A percentile compares a stretch with the other conserved stretches of the same genome.
These are phyloP conservation scores for Sakesphorus luctuosus DNA, from an alignment of 2,113 vertebrate species.

Conservation along the genomic window DNA sequence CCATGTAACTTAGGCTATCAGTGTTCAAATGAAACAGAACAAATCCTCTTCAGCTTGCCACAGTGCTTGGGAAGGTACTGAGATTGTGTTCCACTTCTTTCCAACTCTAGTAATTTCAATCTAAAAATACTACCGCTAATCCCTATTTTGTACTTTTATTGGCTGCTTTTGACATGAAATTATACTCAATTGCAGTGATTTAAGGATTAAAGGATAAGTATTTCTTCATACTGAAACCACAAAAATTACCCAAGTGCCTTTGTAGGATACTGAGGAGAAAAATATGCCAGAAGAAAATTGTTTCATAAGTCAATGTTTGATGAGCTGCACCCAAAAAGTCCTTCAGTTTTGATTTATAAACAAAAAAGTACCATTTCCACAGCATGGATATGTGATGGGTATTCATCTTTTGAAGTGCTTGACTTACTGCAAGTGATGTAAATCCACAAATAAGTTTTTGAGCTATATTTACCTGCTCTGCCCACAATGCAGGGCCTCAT, in stretches of 20 bases:
- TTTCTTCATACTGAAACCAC: background rate
- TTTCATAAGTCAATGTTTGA: background rate
- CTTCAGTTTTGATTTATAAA: conserved; percentile 5
- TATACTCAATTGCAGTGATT: conserved; percentile 6
- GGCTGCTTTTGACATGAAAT: background rate
- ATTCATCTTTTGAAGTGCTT: background rate
- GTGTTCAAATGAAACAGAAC: conserved; percentile 10
- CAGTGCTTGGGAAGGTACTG: background rate
- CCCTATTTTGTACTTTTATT: conserved; percentile 29
- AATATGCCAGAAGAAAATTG: conserved; percentile 8
- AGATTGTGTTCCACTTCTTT: background rate
- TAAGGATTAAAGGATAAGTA: conserved; percentile 44
- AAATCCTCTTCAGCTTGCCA: conserved; percentile 5
- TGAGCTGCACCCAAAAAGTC: conserved; percentile 15
- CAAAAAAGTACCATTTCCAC: background rate
- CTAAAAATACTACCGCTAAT: conserved; percentile 33
- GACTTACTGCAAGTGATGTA: background rate
- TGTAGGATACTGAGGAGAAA: background rate
- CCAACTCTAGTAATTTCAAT: conserved; percentile 11
- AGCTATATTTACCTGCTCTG: background rate
- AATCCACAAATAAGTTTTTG: background rate
- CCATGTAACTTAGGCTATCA: background rate
- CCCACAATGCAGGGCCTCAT: background rate
- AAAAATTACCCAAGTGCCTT: conserved; percentile 6
- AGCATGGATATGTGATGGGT: background rate